Evolutionary conservation across 2,113 vertebrate species (phyloP).

Genomic region (Prunella himalayana): DNA sequence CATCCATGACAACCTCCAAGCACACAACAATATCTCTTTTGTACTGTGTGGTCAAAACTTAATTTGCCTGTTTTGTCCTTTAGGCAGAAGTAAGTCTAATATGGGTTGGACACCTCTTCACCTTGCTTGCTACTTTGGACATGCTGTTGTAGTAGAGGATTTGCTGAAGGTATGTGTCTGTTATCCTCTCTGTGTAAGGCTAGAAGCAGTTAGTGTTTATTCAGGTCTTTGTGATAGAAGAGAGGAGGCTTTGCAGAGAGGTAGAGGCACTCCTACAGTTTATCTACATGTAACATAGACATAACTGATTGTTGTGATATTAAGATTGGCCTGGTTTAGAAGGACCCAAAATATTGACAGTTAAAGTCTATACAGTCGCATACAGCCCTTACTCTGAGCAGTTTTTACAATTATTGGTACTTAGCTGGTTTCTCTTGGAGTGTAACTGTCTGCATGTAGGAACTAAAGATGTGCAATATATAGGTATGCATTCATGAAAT

Average conservation of each 20-base stretch:
- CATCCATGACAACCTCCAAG: neutral
- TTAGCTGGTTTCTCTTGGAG: neutral
- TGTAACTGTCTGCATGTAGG: neutral
- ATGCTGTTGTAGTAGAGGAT: conserved; percentile 82
- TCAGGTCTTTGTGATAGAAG: neutral
- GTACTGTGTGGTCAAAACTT: neutral
- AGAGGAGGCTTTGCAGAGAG: neutral
- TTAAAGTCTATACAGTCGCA: neutral
- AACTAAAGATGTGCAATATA: accelerated
- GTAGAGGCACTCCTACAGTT: neutral
- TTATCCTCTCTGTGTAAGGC: neutral
- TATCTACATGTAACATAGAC: neutral
- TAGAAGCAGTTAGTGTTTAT: neutral
- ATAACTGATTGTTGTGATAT: neutral
- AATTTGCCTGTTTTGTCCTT: conserved; percentile 11
- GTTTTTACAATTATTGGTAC: neutral
- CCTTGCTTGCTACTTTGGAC: conserved; percentile 86
- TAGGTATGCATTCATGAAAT: neutral
- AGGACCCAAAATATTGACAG: neutral
- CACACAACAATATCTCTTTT: neutral
- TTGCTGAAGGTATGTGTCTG: conserved; percentile 80
- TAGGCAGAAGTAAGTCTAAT: conserved; percentile 79
- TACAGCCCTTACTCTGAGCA: neutral
- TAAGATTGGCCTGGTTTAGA: neutral
- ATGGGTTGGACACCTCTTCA: conserved; percentile 90